Conservation (phyloP, 1,140 invertebrate genomes). For the Neomicropteryx cornuta region DNA sequence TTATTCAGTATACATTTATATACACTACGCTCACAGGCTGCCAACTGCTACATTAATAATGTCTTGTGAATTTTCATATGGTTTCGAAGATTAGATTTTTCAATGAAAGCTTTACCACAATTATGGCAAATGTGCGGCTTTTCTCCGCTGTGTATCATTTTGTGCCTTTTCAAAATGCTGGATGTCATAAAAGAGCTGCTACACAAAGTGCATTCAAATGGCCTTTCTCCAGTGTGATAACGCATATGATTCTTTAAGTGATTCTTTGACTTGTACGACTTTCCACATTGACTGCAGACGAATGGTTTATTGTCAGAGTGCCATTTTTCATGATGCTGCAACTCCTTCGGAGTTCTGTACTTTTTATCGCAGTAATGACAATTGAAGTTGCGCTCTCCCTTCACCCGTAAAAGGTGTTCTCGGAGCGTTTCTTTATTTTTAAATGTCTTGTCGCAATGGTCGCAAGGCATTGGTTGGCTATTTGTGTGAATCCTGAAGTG, state of each 20-base stretch:
- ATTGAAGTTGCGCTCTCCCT: constrained; percentile 34
- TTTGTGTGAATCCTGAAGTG: constrained; percentile 8
- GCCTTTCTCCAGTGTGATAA: constrained; percentile 49
- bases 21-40: too few species aligned
- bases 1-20: too few species aligned
- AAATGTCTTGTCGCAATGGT: constrained; percentile 27
- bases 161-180: constrained; percentile 39
- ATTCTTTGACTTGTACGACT: constrained; percentile 59
- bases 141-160: constrained; percentile 43
- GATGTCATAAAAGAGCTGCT: constrained; percentile 21
- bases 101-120: constrained; percentile 18
- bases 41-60: too few species aligned
- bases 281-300: constrained; percentile 54
- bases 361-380: constrained; percentile 57
- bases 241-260: constrained; percentile 39
- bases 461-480: constrained; percentile 18
- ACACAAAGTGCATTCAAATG: constrained; percentile 48
- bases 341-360: constrained; percentile 58
- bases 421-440: constrained; percentile 14
- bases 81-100: constrained; percentile 16
- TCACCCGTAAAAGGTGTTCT: constrained; percentile 26
- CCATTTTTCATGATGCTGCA: constrained; percentile 48
- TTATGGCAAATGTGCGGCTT: constrained; percentile 24
- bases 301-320: constrained; percentile 60
- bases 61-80: constrained; percentile 15